Evolutionary conservation across 2,113 vertebrate genomes (phyloP).

Genomic region (Nannospalax galili): DNA sequence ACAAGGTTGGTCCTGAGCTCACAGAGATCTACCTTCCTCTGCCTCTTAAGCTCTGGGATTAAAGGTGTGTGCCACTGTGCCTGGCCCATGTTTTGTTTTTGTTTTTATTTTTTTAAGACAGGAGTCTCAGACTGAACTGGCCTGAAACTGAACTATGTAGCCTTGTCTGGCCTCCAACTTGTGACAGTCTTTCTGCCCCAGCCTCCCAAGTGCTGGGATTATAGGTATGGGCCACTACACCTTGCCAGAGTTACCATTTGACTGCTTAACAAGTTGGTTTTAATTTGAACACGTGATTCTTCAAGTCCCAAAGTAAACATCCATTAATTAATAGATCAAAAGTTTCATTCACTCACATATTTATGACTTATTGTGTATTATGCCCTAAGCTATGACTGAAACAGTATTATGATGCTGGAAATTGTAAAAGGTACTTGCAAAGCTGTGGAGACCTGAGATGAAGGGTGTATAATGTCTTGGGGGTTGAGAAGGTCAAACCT

Average conservation of each 20-base stretch:
- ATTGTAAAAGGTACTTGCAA: neutral
- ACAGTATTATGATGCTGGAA: neutral
- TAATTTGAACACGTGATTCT: neutral
- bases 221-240: neutral
- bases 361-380: neutral
- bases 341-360: neutral
- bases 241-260: neutral
- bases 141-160: neutral
- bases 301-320: neutral
- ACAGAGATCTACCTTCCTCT: no score
- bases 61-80: no score
- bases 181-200: no score
- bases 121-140: neutral
- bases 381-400: neutral
- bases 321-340: neutral
- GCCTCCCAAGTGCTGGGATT: neutral
- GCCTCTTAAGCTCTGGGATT: no score
- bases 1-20: no score
- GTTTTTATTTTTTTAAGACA: no score
- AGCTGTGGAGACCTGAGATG: neutral
- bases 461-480: neutral
- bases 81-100: no score
- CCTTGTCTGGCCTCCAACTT: neutral
- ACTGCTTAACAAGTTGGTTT: neutral
- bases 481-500: conserved; percentile 8